Evolutionary conservation across 2,888 invertebrate species (phyloP), one percentile per base, ranked within the genome.

Genomic region (Drosophila algonquin): DNA sequence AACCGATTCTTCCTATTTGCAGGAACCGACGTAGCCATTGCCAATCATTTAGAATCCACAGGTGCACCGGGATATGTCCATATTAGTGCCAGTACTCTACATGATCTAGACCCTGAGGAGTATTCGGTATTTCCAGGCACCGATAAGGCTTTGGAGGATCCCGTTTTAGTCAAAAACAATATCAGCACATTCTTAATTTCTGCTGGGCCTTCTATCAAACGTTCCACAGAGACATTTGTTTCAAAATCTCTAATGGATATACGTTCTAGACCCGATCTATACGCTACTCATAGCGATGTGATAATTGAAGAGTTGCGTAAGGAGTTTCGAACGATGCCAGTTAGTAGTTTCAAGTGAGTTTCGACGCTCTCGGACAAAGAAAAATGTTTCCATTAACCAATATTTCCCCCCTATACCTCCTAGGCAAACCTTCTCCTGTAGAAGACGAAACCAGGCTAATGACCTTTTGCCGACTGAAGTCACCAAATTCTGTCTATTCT

Each of bases 41-140:
- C 99, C 0, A 98, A 97, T 92, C 96, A 96, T 90, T 97, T 99
- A 96, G 99, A 99, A 91, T 95, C 97, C 46, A 96, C 97, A 0
- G 99, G 99, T 2, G 93, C 94, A 80, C 95, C 98, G 0, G 98
- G 98, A 95, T 95, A 95, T 90, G 96, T 98, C 0, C 98, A 98
- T 90, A 94, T 98, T 10, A 97, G 97, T 1, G 94, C 95, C 80
- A 94, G 95, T 90, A 97, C 97, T 3, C 8, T 64, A 24, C n/a
- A 14, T 4, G 0, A 93, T 96, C 68, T 93, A 95, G 60, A 93
- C 96, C 59, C 92, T 97, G 44, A 94, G 94, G 54, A 93, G 93
- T 52, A 94, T 18, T 16, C 18, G 16, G 47, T 95, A 95, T 89
- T 94, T 94, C 73, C 93, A 93, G 87, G 94, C 93, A 16, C 91